Conservation (phyloP, 1,140 invertebrate genomes). For the Varroa destructor region DNA sequence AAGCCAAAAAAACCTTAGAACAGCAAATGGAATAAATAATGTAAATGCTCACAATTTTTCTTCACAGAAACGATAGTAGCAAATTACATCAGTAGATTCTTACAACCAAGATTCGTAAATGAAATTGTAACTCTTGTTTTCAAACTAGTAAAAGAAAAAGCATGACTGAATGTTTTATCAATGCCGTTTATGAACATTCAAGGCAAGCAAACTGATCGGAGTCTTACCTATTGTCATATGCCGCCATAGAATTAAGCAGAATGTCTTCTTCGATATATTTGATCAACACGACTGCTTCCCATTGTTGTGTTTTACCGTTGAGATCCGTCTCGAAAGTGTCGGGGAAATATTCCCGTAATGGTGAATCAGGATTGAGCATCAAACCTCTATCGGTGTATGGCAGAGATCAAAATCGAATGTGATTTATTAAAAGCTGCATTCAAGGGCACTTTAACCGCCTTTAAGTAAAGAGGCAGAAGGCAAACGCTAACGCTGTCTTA, state of each 20-base stretch:
- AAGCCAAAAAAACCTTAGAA: too few species aligned
- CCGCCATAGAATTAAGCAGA: constrained; percentile 18
- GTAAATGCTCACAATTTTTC: too few species aligned
- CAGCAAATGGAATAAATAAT: too few species aligned
- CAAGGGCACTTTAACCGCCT: too few species aligned
- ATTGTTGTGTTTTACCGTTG: constrained; percentile 85
- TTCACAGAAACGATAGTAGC: too few species aligned
- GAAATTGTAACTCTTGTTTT: too few species aligned
- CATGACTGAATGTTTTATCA: too few species aligned
- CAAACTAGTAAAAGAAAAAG: too few species aligned
- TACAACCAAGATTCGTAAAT: too few species aligned
- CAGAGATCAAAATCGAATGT: neutral
- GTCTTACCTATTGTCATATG: neutral
- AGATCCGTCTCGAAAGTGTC: constrained; percentile 68
- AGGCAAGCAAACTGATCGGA: neutral
- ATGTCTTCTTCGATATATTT: constrained; percentile 82
- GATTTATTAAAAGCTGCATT: neutral
- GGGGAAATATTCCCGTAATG: constrained; percentile 80
- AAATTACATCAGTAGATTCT: too few species aligned
- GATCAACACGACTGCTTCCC: constrained; percentile 93
- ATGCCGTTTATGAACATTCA: too few species aligned
- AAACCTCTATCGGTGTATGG: constrained; percentile 43
- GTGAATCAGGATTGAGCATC: constrained; percentile 64
- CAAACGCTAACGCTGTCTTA: neutral
- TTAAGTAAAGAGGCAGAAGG: neutral